Evolutionary conservation across 2,888 invertebrate species (phyloP).

Genomic region (Catocala sponsa): DNA sequence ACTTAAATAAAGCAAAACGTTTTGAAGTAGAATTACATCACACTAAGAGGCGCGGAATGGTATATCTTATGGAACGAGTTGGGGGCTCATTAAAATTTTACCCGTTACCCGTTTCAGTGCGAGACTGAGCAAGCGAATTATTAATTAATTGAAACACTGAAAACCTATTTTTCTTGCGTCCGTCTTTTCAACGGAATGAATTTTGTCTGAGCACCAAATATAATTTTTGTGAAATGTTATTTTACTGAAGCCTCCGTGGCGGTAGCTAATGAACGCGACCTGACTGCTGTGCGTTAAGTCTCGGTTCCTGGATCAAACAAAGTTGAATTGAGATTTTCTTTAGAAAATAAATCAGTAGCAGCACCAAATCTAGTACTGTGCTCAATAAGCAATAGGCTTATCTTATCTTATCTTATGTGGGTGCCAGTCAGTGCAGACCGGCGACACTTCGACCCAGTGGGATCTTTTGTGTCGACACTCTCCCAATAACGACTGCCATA

Average conservation of each 20-base stretch:
- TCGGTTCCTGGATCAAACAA: too few relatives aligned
- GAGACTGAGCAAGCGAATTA: slow-evolving; percentile 66
- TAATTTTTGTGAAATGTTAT: slow-evolving; percentile 5
- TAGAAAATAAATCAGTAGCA: too few relatives aligned
- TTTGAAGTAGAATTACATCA: slow-evolving; percentile 32
- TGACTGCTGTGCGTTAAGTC: too few relatives aligned
- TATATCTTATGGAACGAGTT: slow-evolving; percentile 37
- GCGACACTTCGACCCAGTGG: too few relatives aligned
- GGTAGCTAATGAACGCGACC: too few relatives aligned
- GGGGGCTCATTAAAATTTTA: slow-evolving; percentile 71
- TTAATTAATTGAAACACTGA: slow-evolving; percentile 68
- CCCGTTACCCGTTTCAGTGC: slow-evolving; percentile 53
- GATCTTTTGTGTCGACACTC: too few relatives aligned
- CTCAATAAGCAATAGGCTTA: too few relatives aligned
- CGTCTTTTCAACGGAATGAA: slow-evolving; percentile 35
- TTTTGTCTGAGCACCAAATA: slow-evolving; percentile 18
- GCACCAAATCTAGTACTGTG: too few relatives aligned
- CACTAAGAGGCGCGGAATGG: slow-evolving; percentile 46
- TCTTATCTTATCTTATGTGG: too few relatives aligned
- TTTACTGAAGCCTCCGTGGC: not conserved
- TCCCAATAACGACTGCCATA: too few relatives aligned
- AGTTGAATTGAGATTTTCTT: too few relatives aligned
- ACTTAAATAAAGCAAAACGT: slow-evolving; percentile 14
- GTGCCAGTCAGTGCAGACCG: too few relatives aligned
- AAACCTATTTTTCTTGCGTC: slow-evolving; percentile 64